Conservation (phyloP, 2,797 vertebrate genomes). For the Cuculus canorus region DNA sequence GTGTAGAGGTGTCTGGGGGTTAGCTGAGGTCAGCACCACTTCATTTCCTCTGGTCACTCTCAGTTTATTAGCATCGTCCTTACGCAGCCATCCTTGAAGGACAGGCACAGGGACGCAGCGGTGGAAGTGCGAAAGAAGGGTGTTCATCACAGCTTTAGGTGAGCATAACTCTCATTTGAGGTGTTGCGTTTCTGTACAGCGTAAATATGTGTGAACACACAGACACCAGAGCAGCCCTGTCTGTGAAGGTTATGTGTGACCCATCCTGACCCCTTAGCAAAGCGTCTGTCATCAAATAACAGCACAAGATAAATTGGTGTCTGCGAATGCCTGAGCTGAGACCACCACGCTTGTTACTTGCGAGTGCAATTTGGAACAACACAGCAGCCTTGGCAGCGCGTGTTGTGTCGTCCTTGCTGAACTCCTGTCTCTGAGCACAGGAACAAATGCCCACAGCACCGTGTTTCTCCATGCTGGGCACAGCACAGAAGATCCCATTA, state of each 20-base stretch:
- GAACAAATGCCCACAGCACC: background rate
- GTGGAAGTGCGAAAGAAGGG: background rate
- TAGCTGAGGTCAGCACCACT: background rate
- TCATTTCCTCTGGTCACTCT: background rate
- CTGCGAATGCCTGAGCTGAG: background rate
- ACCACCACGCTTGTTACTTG: fast-evolving
- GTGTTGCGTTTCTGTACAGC: background rate
- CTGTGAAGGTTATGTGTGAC: background rate
- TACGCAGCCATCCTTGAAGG: background rate
- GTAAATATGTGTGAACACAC: background rate
- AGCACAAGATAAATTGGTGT: background rate
- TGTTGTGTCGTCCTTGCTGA: background rate
- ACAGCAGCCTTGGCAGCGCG: background rate
- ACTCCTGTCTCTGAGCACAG: background rate
- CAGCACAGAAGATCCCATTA: background rate
- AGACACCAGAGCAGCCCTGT: background rate
- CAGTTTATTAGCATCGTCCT: background rate
- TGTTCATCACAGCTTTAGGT: background rate
- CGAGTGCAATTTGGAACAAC: background rate
- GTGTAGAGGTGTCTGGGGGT: background rate
- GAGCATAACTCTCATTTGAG: background rate
- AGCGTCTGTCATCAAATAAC: background rate
- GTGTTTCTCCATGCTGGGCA: background rate
- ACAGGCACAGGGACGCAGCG: background rate
- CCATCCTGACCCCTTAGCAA: background rate